Conservation (phyloP, 2,888 invertebrate genomes). For the Dyspetes luteomarginatus region DNA sequence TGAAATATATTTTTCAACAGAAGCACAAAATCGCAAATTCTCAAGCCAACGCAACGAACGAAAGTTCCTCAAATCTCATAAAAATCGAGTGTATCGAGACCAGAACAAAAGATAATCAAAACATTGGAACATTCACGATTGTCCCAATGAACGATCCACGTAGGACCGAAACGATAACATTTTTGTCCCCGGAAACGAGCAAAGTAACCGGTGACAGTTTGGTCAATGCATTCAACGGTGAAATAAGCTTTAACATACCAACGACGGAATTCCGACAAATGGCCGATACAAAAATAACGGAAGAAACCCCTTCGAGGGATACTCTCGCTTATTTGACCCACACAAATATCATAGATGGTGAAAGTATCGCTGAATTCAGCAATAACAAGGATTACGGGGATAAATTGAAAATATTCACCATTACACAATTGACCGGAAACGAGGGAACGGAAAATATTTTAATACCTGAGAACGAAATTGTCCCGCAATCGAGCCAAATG, state of each 20-base stretch:
- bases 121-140: conserved; percentile 73
- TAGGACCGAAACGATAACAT: conserved; percentile 69
- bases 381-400: conserved; percentile 68
- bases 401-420: conserved; percentile 72
- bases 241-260: conserved; percentile 65
- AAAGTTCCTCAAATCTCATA: conserved; percentile 27
- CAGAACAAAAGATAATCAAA: conserved; percentile 43
- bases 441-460: conserved; percentile 26
- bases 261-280: conserved; percentile 59
- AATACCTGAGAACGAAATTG: conserved; percentile 21
- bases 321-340: conserved; percentile 61
- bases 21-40: conserved; percentile 39
- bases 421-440: conserved; percentile 34
- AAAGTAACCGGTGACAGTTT: conserved; percentile 50
- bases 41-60: conserved; percentile 19
- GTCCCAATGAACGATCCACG: conserved; percentile 71
- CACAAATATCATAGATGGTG: conserved; percentile 65
- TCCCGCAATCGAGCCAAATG: conserved; percentile 50
- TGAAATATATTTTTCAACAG: conserved; percentile 42
- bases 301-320: conserved; percentile 7
- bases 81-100: conserved; percentile 63
- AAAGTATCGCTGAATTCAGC: conserved; percentile 67
- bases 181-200: conserved; percentile 68
- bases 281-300: conserved; percentile 53
- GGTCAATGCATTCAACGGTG: conserved; percentile 58